These are phyloP conservation scores for Mobula birostris DNA, from an alignment of 2,113 vertebrate genomes.

Conservation along the genomic window DNA sequence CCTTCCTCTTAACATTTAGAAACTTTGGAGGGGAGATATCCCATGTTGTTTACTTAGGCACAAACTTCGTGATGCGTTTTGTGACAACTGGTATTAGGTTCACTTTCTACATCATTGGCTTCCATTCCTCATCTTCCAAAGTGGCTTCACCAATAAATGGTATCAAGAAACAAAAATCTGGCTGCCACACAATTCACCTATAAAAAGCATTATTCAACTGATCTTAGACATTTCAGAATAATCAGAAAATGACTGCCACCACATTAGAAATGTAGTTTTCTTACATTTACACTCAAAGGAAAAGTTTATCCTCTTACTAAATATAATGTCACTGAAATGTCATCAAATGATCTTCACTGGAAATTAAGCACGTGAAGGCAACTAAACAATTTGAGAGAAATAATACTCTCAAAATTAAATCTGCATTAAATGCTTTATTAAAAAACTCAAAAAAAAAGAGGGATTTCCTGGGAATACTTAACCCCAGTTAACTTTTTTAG, in stretches of 20 bases:
- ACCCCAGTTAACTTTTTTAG: background rate
- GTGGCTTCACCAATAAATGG: no score
- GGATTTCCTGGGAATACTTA: background rate
- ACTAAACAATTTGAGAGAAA: background rate
- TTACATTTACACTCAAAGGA: background rate
- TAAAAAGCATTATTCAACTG: background rate
- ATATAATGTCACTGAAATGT: background rate
- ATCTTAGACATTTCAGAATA: background rate
- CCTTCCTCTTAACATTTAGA: no score
- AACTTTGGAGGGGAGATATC: no score
- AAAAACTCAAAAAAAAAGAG: background rate
- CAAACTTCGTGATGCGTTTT: no score
- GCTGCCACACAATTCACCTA: background rate
- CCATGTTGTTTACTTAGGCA: no score
- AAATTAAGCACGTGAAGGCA: background rate
- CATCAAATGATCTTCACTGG: background rate
- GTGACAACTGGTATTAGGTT: no score
- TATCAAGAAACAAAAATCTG: no score
- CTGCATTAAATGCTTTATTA: background rate
- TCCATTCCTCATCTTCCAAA: no score
- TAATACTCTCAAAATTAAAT: background rate
- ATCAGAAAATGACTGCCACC: background rate
- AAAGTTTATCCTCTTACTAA: background rate
- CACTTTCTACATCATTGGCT: no score
- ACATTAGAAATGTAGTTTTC: background rate